phyloP scores from a whole-genome alignment of 1,140 invertebrate genomes.

The Dendrolimus punctatus region DNA sequence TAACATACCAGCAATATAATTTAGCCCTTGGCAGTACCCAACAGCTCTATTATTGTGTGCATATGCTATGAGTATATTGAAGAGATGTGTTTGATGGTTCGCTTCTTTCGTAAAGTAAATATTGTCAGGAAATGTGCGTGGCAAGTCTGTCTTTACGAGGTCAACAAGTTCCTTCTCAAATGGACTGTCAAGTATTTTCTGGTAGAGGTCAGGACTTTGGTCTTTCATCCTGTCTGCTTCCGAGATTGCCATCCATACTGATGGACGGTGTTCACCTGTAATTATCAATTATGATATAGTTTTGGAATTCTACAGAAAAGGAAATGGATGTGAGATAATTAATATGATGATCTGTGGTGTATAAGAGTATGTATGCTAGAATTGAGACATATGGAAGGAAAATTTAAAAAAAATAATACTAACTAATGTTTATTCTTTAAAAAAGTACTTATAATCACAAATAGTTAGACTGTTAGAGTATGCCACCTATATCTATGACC shows the following conservation, averaged over 20 bases:
- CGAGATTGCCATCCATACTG: slow-evolving; percentile 89
- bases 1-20: slow-evolving; percentile 84
- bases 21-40: slow-evolving; percentile 95
- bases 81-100: slow-evolving; percentile 82
- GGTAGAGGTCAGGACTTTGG: slow-evolving; percentile 79
- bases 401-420: no score
- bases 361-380: no score
- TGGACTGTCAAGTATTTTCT: slow-evolving; percentile 76
- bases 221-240: slow-evolving; percentile 82
- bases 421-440: no score
- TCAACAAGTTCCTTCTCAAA: slow-evolving; percentile 81
- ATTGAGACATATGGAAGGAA: no score
- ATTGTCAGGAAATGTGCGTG: slow-evolving; percentile 95
- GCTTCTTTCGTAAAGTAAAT: slow-evolving; percentile 88
- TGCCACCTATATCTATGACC: no score
- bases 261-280: slow-evolving; percentile 76
- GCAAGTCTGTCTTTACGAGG: slow-evolving; percentile 87
- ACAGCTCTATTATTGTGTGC: slow-evolving; percentile 89
- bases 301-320: neutral
- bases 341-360: no score
- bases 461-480: no score
- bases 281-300: neutral
- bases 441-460: no score
- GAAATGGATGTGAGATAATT: neutral
- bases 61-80: slow-evolving; percentile 90